phyloP scores from a whole-genome alignment of 1,140 invertebrate species.

The Leptopilina clavipes region DNA sequence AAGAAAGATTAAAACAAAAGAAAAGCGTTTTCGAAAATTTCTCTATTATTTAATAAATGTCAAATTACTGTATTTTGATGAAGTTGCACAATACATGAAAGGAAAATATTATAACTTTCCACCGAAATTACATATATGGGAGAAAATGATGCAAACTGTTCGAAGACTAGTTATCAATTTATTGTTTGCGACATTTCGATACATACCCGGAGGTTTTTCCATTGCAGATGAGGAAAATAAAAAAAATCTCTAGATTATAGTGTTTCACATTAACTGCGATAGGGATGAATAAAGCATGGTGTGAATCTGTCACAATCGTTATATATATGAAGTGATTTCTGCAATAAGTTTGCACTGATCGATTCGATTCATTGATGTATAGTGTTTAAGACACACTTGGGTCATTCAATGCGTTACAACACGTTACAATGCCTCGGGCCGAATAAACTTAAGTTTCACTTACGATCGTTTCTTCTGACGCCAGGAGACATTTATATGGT shows the following conservation, averaged over 20 bases:
- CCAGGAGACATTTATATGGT: neutral
- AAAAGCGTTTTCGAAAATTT: no score
- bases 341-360: neutral
- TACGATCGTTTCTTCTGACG: conserved; percentile 16
- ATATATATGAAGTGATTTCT: neutral
- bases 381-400: neutral
- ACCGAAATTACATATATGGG: neutral
- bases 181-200: conserved; percentile 13
- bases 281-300: conserved; percentile 1
- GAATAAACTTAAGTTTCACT: neutral
- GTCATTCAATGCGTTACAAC: conserved; percentile 10
- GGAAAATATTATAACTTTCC: no score
- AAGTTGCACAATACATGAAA: no score
- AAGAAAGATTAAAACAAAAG: no score
- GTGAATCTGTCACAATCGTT: neutral
- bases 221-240: neutral
- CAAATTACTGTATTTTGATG: no score
- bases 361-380: neutral
- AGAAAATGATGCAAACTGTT: neutral
- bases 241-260: neutral
- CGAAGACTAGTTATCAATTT: conserved; percentile 1
- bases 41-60: no score
- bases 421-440: neutral
- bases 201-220: neutral
- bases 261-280: neutral